Conservation (phyloP, 2,113 vertebrate species). For the Centrocercus urophasianus region DNA sequence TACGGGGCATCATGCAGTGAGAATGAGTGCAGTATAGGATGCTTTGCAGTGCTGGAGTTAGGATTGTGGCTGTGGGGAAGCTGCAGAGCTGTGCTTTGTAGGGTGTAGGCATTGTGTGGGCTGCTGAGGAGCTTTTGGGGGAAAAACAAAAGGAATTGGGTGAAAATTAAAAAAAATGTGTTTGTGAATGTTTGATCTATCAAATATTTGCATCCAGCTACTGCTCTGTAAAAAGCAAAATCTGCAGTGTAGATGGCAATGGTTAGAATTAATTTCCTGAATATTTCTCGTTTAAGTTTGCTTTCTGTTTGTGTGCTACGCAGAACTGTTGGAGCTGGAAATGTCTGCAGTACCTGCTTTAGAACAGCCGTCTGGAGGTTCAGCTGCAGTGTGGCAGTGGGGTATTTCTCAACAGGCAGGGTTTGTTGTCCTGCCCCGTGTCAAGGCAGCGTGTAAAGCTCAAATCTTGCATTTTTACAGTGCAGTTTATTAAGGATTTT, state of each 20-base stretch:
- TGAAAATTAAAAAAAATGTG: neutral
- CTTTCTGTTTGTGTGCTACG: neutral
- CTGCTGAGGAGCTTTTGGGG: neutral
- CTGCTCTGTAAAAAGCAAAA: neutral
- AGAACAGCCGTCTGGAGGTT: accelerated
- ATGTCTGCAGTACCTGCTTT: neutral
- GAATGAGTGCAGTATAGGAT: neutral
- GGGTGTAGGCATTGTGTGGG: neutral
- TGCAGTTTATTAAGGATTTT: neutral
- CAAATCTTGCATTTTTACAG: neutral
- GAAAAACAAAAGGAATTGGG: neutral
- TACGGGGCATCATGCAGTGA: accelerated
- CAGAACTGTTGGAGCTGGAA: neutral
- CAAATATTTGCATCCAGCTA: neutral
- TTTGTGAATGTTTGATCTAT: neutral
- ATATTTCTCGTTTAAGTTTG: neutral
- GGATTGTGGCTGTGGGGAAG: neutral
- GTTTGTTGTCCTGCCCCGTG: neutral
- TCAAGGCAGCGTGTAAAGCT: neutral
- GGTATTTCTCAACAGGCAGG: neutral
- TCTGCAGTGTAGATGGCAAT: neutral
- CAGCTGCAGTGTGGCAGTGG: accelerated
- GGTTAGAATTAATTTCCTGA: neutral
- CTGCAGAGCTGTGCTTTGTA: neutral
- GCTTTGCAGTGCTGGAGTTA: neutral